Percentiles rank a stretch among this genome's conserved stretches.
These are phyloP conservation scores for Zaprionus gabonicus DNA, from an alignment of 1,140 invertebrate species.

Conservation along the genomic window DNA sequence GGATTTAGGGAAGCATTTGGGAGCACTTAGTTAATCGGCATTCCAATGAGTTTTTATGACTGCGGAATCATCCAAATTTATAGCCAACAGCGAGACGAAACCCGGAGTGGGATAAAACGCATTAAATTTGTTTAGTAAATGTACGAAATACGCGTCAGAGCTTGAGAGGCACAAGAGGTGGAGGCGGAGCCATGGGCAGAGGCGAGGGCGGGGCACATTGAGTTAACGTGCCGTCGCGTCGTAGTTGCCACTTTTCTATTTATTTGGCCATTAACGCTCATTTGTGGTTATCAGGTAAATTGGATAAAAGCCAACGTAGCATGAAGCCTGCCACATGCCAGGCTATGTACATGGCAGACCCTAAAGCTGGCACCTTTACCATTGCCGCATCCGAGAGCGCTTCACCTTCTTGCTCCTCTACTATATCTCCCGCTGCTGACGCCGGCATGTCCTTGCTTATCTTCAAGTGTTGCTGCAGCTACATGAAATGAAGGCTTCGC, in stretches of 20 bases:
- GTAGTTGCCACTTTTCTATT: conserved; percentile 82
- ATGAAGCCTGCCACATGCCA: conserved; percentile 65
- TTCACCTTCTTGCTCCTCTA: background rate
- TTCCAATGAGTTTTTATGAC: conserved; percentile 22
- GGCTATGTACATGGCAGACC: conserved; percentile 16
- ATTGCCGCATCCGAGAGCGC: too few species aligned
- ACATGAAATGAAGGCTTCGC: conserved; percentile 66
- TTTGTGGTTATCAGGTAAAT: conserved; percentile 83
- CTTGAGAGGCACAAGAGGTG: conserved; percentile 36
- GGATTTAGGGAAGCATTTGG: conserved; percentile 2
- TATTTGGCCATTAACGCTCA: conserved; percentile 82
- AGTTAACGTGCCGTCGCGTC: conserved; percentile 73
- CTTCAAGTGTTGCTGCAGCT: conserved; percentile 76
- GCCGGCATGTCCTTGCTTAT: conserved; percentile 60
- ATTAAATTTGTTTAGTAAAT: conserved; percentile 79
- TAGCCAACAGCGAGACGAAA: conserved; percentile 35
- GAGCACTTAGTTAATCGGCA: conserved; percentile 14
- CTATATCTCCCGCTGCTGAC: conserved; percentile 12
- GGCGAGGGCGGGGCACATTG: conserved; percentile 40
- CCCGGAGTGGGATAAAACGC: conserved; percentile 20
- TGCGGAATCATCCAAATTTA: conserved; percentile 44
- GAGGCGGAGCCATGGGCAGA: background rate
- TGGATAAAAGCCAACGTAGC: conserved; percentile 82
- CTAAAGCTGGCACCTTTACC: background rate
- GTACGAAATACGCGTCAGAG: conserved; percentile 63